Evolutionary conservation across 2,888 invertebrate genomes (phyloP), one percentile per base, ranked within the genome.

Genomic region (Xanthorhoe designata): DNA sequence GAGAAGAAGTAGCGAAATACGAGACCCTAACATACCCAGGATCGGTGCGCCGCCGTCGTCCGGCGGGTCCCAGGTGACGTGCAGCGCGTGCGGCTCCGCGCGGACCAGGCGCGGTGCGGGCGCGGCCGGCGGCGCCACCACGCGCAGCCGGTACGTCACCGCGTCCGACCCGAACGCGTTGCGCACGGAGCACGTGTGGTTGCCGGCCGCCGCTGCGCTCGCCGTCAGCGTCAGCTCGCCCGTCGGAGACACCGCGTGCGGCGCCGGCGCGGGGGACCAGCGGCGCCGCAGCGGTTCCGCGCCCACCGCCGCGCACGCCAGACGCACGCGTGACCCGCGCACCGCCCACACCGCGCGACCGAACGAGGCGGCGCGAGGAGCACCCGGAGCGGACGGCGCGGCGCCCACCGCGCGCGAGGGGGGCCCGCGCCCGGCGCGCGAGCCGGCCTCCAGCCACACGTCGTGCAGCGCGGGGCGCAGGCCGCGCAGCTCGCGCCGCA

Each of bases 141-240:
- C 96, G 15, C 62, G 70, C 66, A 84, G 72, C 53, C 75, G 58
- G 73, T 95, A 93, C 71, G 96, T 87, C 51, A 95, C 94, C 76
- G 95, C 95, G 88, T 98, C 98, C 67, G 95, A 95, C n/a, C 98
- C 97, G 77, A 95, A 96, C 62, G 95, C 92, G 90, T 97, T 97
- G 80, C 96, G 96, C 59, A 96, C 96, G 55, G 94, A 92, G 83
- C 97, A 97, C 61, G 96, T 95, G 89, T 96, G 97, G 94, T 97
- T 97, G 73, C 96, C 96, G 69, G 95, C 89, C 56, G 94, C 94
- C 66, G 92, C 90, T 74, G 96, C 15, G 19, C 17, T 96, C 64
- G 95, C 92, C 77, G 13, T 13, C 38, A 13, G 13, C 13, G 13
- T 94, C 64, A 96, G 91, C 80, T 96, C 95, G 10, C 96, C 96